Base-by-base conservation (phyloP, 1,140 invertebrate species). In the Carposina sasakii region DNA sequence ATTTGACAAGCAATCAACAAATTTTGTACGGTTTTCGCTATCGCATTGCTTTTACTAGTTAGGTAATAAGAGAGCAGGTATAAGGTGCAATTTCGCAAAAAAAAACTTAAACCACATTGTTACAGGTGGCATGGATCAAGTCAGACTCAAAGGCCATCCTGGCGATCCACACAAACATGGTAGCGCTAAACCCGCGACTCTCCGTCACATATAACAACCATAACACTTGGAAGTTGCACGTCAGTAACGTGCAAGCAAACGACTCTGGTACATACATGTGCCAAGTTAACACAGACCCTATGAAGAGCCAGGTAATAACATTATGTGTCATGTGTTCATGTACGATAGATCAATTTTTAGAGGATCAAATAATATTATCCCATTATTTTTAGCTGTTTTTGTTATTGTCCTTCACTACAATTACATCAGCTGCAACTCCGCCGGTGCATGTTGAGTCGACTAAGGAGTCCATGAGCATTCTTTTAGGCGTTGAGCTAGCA, bases 231-330 rank as follows among this genome's bases (percentile, higher is more conserved):
- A 95, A 93, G 76, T 88, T 97, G 57, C 92, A 94, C 82, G 91
- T 97, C 67, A 89, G 90, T 52, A 94, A 95, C 71, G 94, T 97
- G 21, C 93, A 95, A 76, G 91, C 93, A 63, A 94, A 94, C 69
- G 95, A 96, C 78, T 93, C 92, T 1, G 94, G 93, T 44, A 93
- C 91, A 17, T 96, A 95, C 77, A 95, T 95, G 93, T 96, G 94
- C 77, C 93, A 95, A 83, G 91, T 95, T 52, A 95, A 95, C 76
- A 94, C 93, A 4, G 92, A 94, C 57, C 94, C 94, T 8, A 94
- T 94, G 92, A 88, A 91, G 57, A 92, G 90, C 72, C 93, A 94
- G 90, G 92, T 94, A 78, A 85, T 40, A 40, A 17, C n/a, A n/a
- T n/a, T n/a, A n/a, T n/a, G n/a, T n/a, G n/a, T n/a, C n/a, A n/a